Evolutionary conservation across 1,140 invertebrate genomes (phyloP), one percentile per base, ranked within the genome.

Genomic region (Megathymus violae): DNA sequence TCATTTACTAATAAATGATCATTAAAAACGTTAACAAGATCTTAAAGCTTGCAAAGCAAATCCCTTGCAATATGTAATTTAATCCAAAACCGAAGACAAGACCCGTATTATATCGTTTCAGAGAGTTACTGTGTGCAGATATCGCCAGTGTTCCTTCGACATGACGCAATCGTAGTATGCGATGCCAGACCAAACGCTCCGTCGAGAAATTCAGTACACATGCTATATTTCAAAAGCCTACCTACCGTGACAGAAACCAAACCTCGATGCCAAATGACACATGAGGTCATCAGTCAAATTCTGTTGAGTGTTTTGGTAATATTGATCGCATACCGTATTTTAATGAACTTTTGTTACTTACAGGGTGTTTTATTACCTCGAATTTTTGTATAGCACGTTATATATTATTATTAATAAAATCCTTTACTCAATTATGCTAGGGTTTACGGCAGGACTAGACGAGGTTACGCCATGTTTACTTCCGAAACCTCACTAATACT

Each of bases 251-350:
- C 83, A 86, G 68, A 71, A 82, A 85, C 74, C 82, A 85, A 77
- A 78, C 70, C 61, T 74, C 75, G 72, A 74, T 73, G 72, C 74
- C 71, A 71, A 72, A 67, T 74, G 74, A 78, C 74, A 76, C 63
- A 79, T 84, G 81, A 84, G 85, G 74, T 88, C 82, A 88, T 85
- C 78, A 69, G 47, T 84, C 74, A 80, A 77, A 69, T 70, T 61
- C 63, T 71, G 68, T 70, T 50, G 54, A 61, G 48, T 67, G 51
- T 56, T 48, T 31, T 14, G n/a, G 13, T 47, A 27, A 59, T 36
- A 64, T 58, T 48, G 38, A 38, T 25, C 9, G 17, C 19, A 13
- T 27, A 11, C 34, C 11, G 34, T 36, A 11, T 11, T 36, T 36
- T 31, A 31, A 31, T 31, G 27, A 36, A 2, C 34, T n/a, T 36